Conservation (phyloP, 1,140 invertebrate species). For the Melanaphis sacchari region DNA sequence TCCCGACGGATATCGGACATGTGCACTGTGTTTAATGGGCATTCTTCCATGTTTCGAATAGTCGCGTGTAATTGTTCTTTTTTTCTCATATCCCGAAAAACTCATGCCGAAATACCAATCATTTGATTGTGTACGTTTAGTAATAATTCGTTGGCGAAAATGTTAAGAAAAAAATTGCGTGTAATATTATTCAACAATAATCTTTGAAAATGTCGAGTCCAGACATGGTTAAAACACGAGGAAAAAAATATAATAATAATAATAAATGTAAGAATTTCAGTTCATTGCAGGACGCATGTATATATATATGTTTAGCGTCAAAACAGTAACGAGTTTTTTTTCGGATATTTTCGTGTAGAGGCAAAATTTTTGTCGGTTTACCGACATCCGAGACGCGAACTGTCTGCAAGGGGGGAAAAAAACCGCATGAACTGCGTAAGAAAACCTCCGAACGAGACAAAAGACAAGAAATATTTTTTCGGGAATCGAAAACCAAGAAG, state of each 20-base stretch:
- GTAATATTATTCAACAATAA: background rate
- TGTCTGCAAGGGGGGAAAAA: constrained; percentile 19
- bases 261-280: constrained; percentile 40
- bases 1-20: background rate
- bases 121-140: background rate
- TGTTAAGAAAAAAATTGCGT: background rate
- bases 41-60: background rate
- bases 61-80: background rate
- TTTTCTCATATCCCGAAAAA: constrained; percentile 7
- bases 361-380: constrained; percentile 47
- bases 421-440: background rate
- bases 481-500: background rate
- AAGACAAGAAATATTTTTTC: constrained; percentile 35
- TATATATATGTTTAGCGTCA: constrained; percentile 23
- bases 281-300: background rate
- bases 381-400: constrained; percentile 37
- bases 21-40: constrained; percentile 24
- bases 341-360: background rate
- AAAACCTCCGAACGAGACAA: constrained; percentile 43
- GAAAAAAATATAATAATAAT: constrained; percentile 9
- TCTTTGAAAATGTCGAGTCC: constrained; percentile 8
- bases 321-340: constrained; percentile 52
- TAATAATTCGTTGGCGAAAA: background rate
- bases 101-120: background rate
- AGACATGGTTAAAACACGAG: background rate